A percentile compares a stretch with the other conserved stretches of the same genome.
phyloP scores from a whole-genome alignment of 2,888 invertebrate genomes.

The Thalpophila matura region DNA sequence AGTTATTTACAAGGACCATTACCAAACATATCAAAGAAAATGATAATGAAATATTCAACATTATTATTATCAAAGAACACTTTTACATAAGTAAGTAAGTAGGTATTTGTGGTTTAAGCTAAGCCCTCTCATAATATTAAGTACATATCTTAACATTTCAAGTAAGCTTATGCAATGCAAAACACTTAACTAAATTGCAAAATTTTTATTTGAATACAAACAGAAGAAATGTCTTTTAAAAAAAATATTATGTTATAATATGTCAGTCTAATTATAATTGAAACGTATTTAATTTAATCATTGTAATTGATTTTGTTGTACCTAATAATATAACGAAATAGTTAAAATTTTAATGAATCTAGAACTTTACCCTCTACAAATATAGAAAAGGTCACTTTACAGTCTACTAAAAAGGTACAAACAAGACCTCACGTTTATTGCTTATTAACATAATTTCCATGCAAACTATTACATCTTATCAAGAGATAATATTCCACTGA shows the following conservation, averaged over 20 bases:
- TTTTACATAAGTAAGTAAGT: constrained; percentile 19
- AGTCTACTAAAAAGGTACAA: constrained; percentile 27
- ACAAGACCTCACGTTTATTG: constrained; percentile 26
- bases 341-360: constrained; percentile 24
- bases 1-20: constrained; percentile 6
- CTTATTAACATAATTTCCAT: constrained; percentile 27
- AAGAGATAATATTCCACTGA: constrained; percentile 29
- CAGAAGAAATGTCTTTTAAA: constrained; percentile 49
- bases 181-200: constrained; percentile 12
- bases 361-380: constrained; percentile 16
- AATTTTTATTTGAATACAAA: constrained; percentile 1
- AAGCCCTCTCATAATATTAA: constrained; percentile 12
- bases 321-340: constrained; percentile 18
- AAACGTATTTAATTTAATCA: constrained; percentile 17
- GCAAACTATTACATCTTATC: constrained; percentile 25
- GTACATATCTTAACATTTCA: constrained; percentile 15
- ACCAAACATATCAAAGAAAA: constrained; percentile 19
- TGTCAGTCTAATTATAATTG: constrained; percentile 45
- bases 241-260: constrained; percentile 31
- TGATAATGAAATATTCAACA: constrained; percentile 12
- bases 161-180: constrained; percentile 19
- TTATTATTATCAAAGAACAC: constrained; percentile 23
- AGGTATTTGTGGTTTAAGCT: constrained; percentile 10
- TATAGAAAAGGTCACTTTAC: constrained; percentile 30
- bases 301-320: constrained; percentile 11